Base-by-base conservation (phyloP, 2,888 invertebrate species). In the Osmoderma eremita region DNA sequence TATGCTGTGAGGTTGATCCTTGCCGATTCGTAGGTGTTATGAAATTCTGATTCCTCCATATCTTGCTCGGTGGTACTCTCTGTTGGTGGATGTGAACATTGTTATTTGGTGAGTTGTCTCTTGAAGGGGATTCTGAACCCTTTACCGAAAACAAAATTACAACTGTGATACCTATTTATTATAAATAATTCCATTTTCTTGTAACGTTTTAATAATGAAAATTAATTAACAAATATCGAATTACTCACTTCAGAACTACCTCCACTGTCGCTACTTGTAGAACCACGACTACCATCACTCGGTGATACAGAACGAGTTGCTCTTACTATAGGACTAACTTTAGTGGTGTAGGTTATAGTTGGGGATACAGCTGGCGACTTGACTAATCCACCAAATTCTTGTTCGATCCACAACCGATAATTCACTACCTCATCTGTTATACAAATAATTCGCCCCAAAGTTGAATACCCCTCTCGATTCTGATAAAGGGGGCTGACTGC, bases 361-460 rank as follows among this genome's bases (percentile, higher is more conserved):
- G 75, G 76, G 10, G 74, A 76, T 50, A 70, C 63, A 17, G 69
- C 67, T 1, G 73, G 73, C 18, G 73, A 72, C 61, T 70, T 72
- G 39, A 67, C 61, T 39, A 74, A 67, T 51, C 72, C 68, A 42
- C 74, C 70, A 67, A 78, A 78, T 15, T 75, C 86, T 71, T 87
- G 86, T 74, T 87, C 86, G 68, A 91, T 88, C 88, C 89, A 90
- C 68, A 84, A 82, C 63, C 92, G 85, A 77, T 91, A 92, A 30
- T 88, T 86, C 70, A 91, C 88, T 50, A 98, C 97, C 15, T 96
- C 95, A 84, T 97, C 96, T 49, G 97, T 95, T 67, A 98, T 92
- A 76, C 94, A 90, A 76, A 98, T 89, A 74, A 98, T 93, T 76
- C 97, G 90, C 41, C 96, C 97, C 75, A 98, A 87, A 83, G 94